Percentiles rank a stretch among this genome's conserved stretches.
Conservation (phyloP, 1,140 invertebrate genomes). For the Hetaerina americana region DNA sequence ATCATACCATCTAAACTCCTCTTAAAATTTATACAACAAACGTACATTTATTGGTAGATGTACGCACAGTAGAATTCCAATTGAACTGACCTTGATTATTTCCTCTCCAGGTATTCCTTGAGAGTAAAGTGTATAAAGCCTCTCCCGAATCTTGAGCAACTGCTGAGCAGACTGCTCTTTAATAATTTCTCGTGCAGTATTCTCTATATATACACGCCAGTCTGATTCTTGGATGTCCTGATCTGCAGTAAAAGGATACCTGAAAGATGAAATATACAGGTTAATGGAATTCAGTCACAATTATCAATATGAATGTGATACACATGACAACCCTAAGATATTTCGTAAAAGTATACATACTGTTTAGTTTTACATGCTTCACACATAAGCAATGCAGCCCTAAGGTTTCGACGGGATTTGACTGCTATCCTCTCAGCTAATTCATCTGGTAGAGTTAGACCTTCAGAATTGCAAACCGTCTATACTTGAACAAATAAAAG, state of each 20-base stretch:
- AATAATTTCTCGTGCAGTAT: conserved; percentile 79
- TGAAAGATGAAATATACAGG: conserved; percentile 21
- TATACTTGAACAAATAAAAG: conserved; percentile 34
- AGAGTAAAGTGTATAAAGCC: conserved; percentile 85
- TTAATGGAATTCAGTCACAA: conserved; percentile 5
- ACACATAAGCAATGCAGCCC: conserved; percentile 84
- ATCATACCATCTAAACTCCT: background rate
- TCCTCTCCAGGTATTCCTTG: conserved; percentile 89
- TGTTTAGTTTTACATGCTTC: conserved; percentile 89
- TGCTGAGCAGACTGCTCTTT: conserved; percentile 76
- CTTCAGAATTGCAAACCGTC: conserved; percentile 74
- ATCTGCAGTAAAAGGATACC: conserved; percentile 68
- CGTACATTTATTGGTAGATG: background rate
- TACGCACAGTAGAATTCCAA: background rate
- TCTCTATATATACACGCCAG: conserved; percentile 81
- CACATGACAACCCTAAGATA: too few relatives aligned
- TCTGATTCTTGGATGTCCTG: conserved; percentile 79
- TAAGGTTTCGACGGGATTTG: conserved; percentile 77
- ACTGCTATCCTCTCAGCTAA: conserved; percentile 67
- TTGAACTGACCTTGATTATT: conserved; percentile 62
- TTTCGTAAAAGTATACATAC: too few relatives aligned
- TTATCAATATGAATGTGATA: too few relatives aligned
- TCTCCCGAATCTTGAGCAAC: conserved; percentile 68
- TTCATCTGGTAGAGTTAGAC: conserved; percentile 59
- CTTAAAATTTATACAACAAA: background rate